These are phyloP conservation scores for Montipora cactus DNA, from an alignment of 64 coral and sea anemone species.

Conservation along the genomic window DNA sequence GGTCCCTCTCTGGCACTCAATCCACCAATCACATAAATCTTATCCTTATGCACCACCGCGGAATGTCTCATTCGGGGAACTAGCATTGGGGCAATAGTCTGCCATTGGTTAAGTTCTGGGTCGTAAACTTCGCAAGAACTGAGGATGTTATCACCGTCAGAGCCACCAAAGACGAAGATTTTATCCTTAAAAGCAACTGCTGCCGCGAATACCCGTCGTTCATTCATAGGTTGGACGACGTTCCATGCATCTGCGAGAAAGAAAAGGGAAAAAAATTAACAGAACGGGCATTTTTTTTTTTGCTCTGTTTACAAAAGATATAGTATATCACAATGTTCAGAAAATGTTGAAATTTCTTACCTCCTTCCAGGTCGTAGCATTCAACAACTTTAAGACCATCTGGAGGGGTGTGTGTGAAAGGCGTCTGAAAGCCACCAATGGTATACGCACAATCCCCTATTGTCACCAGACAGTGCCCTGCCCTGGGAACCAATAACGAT, in stretches of 20 bases:
- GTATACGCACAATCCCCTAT: slow-evolving; percentile 24
- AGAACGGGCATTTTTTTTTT: not conserved
- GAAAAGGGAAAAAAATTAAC: not conserved
- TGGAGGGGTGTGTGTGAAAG: not conserved
- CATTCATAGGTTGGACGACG: slow-evolving; percentile 53
- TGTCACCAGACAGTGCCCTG: slow-evolving; percentile 42
- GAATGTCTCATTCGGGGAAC: slow-evolving; percentile 35
- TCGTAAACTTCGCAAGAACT: slow-evolving; percentile 59
- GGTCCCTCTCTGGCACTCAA: slow-evolving; percentile 1
- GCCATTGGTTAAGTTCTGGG: slow-evolving; percentile 40
- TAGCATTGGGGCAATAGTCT: slow-evolving; percentile 31
- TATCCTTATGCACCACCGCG: slow-evolving; percentile 35
- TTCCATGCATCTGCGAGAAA: slow-evolving; percentile 52
- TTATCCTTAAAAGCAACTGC: slow-evolving; percentile 32
- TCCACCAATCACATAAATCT: slow-evolving; percentile 65
- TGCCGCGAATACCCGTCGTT: slow-evolving; percentile 23
- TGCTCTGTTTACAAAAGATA: too few relatives aligned
- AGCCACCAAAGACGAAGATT: slow-evolving; percentile 57
- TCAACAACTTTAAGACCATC: slow-evolving; percentile 28
- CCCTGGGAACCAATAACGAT: slow-evolving; percentile 6
- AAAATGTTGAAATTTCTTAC: not conserved
- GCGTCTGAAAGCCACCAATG: slow-evolving; percentile 55
- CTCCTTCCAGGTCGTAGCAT: slow-evolving; percentile 21
- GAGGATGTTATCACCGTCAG: slow-evolving; percentile 21
- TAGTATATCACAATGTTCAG: too few relatives aligned